Percentiles rank a stretch among this genome's conserved stretches.
These are phyloP conservation scores for Hirtodrosophila cameraria DNA, from an alignment of 2,888 invertebrate species.

Conservation along the genomic window DNA sequence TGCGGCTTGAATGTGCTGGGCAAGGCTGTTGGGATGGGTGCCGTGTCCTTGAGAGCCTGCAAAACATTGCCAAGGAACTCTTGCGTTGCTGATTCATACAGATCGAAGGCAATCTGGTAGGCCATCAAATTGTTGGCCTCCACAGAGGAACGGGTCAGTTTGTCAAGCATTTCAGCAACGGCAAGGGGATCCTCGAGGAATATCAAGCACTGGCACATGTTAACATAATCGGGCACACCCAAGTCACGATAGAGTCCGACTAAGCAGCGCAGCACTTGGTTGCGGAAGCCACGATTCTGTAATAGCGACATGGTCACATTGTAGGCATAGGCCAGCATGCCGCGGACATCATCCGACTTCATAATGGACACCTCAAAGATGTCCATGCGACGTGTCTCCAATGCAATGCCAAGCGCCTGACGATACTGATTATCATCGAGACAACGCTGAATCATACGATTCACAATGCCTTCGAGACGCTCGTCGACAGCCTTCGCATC, in stretches of 20 bases:
- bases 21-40: slow-evolving; percentile 91
- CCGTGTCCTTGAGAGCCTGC: slow-evolving; percentile 91
- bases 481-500: slow-evolving; percentile 90
- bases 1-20: slow-evolving; percentile 91
- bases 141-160: slow-evolving; percentile 90
- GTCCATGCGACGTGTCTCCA: slow-evolving; percentile 98
- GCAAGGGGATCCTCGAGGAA: slow-evolving; percentile 97
- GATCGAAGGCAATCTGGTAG: slow-evolving; percentile 99
- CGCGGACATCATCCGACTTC: slow-evolving; percentile 94
- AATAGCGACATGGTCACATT: slow-evolving; percentile 98
- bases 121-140: slow-evolving; percentile 96
- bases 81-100: slow-evolving; percentile 99
- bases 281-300: slow-evolving; percentile 96
- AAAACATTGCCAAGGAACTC: slow-evolving; percentile 96
- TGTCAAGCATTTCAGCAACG: slow-evolving; percentile 96
- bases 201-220: slow-evolving; percentile 98
- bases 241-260: slow-evolving; percentile 95
- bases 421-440: slow-evolving; percentile 97
- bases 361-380: slow-evolving; percentile 96
- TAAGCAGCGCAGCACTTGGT: slow-evolving; percentile 93
- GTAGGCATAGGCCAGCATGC: slow-evolving; percentile 97
- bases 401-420: slow-evolving; percentile 97
- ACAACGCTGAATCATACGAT: slow-evolving; percentile 98
- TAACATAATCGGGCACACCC: slow-evolving; percentile 97
- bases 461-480: slow-evolving; percentile 95